Evolutionary conservation across 2,113 vertebrate genomes (phyloP).

Genomic region (Eublepharis macularius): DNA sequence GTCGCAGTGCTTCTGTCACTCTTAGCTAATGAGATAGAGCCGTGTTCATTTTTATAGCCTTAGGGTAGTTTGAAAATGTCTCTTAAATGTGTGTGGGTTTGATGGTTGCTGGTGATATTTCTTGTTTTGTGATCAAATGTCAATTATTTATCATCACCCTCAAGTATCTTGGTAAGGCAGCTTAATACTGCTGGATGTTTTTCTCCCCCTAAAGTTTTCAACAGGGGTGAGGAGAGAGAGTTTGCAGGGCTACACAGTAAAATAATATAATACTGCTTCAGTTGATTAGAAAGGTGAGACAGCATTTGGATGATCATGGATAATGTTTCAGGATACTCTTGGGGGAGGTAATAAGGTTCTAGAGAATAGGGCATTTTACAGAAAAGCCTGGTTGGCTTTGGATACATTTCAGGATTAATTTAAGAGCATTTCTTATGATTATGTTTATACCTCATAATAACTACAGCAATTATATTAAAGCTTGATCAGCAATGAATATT

Average conservation of each 20-base stretch:
- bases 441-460: background rate
- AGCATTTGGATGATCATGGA: background rate
- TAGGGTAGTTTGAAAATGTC: constrained; percentile 44
- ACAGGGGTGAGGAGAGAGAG: background rate
- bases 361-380: background rate
- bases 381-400: background rate
- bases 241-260: background rate
- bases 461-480: background rate
- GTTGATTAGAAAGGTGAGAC: background rate
- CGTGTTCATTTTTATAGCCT: constrained; percentile 51
- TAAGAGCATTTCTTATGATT: background rate
- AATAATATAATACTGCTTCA: background rate
- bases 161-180: background rate
- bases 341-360: background rate
- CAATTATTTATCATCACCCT: constrained; percentile 57
- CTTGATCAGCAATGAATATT: too few species aligned
- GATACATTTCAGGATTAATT: background rate
- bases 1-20: constrained; percentile 46
- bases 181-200: background rate
- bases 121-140: constrained; percentile 28
- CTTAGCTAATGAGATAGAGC: constrained; percentile 46
- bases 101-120: constrained; percentile 25
- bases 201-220: background rate
- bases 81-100: constrained; percentile 39
- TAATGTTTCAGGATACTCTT: background rate